Conservation (phyloP, 2,888 invertebrate genomes). For the Caenorhabditis sp. region DNA sequence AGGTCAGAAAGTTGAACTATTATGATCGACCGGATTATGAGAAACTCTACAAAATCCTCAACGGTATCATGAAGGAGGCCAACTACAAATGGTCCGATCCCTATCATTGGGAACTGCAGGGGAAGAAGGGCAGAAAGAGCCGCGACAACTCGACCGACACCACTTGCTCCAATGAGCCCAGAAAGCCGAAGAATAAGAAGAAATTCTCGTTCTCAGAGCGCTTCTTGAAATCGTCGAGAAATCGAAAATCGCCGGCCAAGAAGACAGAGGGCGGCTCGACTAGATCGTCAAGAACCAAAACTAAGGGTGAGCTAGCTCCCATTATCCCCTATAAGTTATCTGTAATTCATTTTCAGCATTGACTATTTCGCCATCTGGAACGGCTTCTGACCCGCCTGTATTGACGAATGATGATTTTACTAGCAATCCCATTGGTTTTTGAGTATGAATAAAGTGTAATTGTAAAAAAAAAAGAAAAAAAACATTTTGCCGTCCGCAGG, state of each 20-base stretch:
- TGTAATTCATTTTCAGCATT: neutral
- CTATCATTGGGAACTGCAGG: slow-evolving; percentile 41
- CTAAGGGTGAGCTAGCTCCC: neutral
- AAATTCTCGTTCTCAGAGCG: neutral
- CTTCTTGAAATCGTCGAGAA: neutral
- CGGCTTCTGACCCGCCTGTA: neutral
- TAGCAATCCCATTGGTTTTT: neutral
- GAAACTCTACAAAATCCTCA: slow-evolving; percentile 36
- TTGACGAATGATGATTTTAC: neutral
- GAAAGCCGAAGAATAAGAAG: neutral
- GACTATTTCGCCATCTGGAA: too few species aligned
- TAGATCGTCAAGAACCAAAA: neutral
- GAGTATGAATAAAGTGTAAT: neutral
- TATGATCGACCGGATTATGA: slow-evolving; percentile 51
- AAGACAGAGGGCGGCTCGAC: neutral
- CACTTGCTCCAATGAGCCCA: neutral
- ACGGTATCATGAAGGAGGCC: slow-evolving; percentile 38
- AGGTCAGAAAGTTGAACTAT: slow-evolving; percentile 29
- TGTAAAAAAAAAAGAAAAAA: slow-evolving; percentile 7
- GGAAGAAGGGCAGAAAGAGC: neutral
- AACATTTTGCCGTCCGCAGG: slow-evolving; percentile 50
- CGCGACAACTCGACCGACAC: neutral
- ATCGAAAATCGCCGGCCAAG: neutral
- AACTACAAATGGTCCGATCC: slow-evolving; percentile 46
- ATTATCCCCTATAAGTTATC: too few species aligned